Percentiles rank a stretch among this genome's conserved stretches.
phyloP scores from a whole-genome alignment of 1,140 invertebrate species.

The Heliconius hermathena region DNA sequence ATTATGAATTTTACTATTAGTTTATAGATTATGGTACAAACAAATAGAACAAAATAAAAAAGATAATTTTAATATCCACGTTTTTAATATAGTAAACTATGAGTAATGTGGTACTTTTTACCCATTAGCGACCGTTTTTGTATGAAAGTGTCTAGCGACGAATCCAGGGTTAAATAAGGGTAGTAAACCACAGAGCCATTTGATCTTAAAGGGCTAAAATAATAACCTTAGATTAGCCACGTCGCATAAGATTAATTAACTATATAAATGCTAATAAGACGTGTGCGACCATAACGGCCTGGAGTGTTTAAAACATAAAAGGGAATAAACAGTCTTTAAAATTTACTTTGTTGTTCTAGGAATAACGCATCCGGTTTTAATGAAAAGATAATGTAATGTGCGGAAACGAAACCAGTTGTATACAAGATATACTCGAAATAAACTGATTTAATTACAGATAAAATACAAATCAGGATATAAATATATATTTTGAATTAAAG shows the following conservation, averaged over 20 bases:
- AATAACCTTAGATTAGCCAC: constrained; percentile 24
- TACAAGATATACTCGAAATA: neutral
- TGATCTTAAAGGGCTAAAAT: constrained; percentile 21
- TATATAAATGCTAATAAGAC: constrained; percentile 27
- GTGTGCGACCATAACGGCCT: neutral
- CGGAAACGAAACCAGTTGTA: neutral
- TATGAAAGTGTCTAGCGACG: too few species aligned
- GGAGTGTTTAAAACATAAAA: neutral
- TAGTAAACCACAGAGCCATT: neutral
- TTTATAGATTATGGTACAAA: too few species aligned
- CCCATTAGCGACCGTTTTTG: too few species aligned
- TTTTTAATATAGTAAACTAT: too few species aligned
- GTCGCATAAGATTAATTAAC: constrained; percentile 24
- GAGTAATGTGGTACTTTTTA: too few species aligned
- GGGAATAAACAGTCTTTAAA: neutral
- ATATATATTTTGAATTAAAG: neutral
- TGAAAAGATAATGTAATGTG: neutral
- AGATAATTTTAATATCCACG: too few species aligned
- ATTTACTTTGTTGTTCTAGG: constrained; percentile 5
- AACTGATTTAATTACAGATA: neutral
- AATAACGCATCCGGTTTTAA: neutral
- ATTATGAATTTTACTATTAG: too few species aligned
- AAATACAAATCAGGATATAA: neutral
- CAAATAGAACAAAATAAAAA: too few species aligned
- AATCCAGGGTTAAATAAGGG: neutral